A percentile compares a stretch with the other conserved stretches of the same genome.
Conservation (phyloP, 2,113 vertebrate species). For the Rhizomys pruinosus region DNA sequence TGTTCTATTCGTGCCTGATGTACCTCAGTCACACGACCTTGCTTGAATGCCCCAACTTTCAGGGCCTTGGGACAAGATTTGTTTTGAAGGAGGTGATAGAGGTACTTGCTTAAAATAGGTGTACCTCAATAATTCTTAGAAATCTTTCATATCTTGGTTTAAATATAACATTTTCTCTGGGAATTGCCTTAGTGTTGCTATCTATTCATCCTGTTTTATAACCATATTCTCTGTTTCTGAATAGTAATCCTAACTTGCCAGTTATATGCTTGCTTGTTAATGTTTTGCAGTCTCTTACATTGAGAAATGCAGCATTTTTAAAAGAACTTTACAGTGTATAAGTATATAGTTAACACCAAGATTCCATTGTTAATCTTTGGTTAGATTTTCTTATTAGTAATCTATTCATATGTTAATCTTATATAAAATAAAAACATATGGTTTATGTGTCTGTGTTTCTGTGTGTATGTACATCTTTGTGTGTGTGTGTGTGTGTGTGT, state of each 20-base stretch:
- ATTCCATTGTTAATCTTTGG: background rate
- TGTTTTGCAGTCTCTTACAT: background rate
- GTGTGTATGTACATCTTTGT: too few relatives aligned
- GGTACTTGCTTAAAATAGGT: background rate
- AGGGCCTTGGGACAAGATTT: background rate
- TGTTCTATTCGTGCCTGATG: background rate
- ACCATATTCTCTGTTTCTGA: background rate
- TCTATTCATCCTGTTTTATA: background rate
- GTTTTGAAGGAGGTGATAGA: background rate
- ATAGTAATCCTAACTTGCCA: background rate
- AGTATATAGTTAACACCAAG: background rate
- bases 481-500: too few relatives aligned
- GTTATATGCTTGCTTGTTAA: background rate
- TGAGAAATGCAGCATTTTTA: slow-evolving; percentile 18
- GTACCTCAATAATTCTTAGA: background rate
- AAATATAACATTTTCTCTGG: background rate
- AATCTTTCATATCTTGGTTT: background rate
- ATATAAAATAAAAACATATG: background rate
- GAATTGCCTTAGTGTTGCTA: background rate
- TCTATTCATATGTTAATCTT: slow-evolving; percentile 12
- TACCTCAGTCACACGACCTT: background rate
- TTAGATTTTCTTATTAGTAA: background rate
- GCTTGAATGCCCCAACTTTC: background rate
- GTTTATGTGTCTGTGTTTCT: too few relatives aligned
- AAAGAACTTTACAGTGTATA: slow-evolving; percentile 13